phyloP scores from a whole-genome alignment of 2,113 vertebrate species.

The Tympanuchus pallidicinctus region DNA sequence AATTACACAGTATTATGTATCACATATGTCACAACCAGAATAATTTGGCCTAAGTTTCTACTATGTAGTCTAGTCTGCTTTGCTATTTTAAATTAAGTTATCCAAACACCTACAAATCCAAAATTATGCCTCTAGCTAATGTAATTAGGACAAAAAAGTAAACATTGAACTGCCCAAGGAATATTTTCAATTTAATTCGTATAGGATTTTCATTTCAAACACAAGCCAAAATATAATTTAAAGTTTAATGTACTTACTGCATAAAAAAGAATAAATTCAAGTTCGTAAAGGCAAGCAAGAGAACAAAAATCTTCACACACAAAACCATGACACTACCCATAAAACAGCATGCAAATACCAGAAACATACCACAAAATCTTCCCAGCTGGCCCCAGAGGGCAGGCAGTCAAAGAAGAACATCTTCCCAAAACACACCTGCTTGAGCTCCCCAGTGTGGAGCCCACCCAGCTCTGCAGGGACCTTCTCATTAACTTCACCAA shows the following conservation, averaged over 20 bases:
- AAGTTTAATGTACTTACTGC: background rate
- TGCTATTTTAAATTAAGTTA: slow-evolving; percentile 32
- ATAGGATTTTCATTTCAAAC: slow-evolving; percentile 4
- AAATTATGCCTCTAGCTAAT: background rate
- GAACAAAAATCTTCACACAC: background rate
- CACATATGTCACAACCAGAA: slow-evolving; percentile 49
- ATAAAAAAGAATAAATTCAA: background rate
- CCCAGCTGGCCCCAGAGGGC: background rate
- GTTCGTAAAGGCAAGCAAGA: background rate
- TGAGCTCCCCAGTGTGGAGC: fast-evolving
- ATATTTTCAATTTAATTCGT: slow-evolving; percentile 43
- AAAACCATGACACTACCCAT: background rate
- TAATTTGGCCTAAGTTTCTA: slow-evolving; percentile 42
- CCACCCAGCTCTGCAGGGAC: background rate
- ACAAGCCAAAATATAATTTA: slow-evolving; percentile 1
- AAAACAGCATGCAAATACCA: background rate
- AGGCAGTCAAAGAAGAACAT: background rate
- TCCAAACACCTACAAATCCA: slow-evolving; percentile 43
- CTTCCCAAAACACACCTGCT: background rate
- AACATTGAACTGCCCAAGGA: slow-evolving; percentile 13
- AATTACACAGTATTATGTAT: slow-evolving; percentile 62
- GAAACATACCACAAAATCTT: background rate
- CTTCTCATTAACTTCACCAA: background rate
- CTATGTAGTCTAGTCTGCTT: slow-evolving; percentile 37
- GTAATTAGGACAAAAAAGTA: slow-evolving; percentile 34